phyloP scores from a whole-genome alignment of 2,113 vertebrate species.

The Apistogramma diplotaenia region DNA sequence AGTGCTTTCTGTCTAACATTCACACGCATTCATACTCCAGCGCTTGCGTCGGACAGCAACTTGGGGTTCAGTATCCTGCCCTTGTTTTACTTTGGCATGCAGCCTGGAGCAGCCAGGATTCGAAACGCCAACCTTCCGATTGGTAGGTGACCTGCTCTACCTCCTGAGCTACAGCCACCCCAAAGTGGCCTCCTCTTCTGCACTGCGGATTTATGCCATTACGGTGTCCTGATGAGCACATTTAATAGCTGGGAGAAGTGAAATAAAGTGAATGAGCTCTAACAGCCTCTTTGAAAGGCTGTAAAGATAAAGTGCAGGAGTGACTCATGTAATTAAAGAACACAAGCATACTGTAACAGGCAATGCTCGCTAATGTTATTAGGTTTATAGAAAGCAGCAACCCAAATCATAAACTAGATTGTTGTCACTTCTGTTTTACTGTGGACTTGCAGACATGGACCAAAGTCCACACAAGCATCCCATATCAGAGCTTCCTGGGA shows the following conservation, averaged over 20 bases:
- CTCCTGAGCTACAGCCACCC: too few species aligned
- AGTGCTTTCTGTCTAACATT: too few species aligned
- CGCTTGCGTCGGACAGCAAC: too few species aligned
- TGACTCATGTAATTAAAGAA: constrained; percentile 3
- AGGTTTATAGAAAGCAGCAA: not conserved
- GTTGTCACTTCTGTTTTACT: not conserved
- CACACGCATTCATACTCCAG: too few species aligned
- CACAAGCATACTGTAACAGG: not conserved
- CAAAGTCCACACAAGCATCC: not conserved
- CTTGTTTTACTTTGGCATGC: too few species aligned
- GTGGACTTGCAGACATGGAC: not conserved
- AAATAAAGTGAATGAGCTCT: constrained; percentile 3
- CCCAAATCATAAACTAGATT: too few species aligned
- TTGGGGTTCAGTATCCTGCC: too few species aligned
- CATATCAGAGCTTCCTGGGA: not conserved
- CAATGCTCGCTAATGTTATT: not conserved
- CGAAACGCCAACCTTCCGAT: too few species aligned
- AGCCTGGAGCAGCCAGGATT: too few species aligned
- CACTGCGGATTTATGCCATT: not conserved
- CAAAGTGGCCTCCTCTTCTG: not conserved
- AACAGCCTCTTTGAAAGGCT: not conserved
- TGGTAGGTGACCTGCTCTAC: too few species aligned
- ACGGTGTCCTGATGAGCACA: not conserved
- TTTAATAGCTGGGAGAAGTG: not conserved
- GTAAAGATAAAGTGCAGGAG: not conserved